phyloP scores from a whole-genome alignment of 1,140 invertebrate species.

The Andricus grossulariae region DNA sequence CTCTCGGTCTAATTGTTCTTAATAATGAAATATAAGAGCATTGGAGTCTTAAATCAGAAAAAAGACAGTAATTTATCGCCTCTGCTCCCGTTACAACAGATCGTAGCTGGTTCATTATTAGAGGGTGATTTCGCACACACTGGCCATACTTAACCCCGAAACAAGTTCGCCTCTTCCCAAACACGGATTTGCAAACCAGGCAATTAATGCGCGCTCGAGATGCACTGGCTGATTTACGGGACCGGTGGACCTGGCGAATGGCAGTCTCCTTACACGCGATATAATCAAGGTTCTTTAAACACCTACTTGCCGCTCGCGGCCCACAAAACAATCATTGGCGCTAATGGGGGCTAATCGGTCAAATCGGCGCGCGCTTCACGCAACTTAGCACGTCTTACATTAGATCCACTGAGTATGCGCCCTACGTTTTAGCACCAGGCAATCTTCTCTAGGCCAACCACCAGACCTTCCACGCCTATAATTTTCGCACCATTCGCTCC shows the following conservation, averaged over 20 bases:
- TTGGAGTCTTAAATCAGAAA: conserved; percentile 22
- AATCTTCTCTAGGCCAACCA: conserved; percentile 18
- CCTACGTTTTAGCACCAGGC: conserved; percentile 4
- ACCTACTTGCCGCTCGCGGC: conserved; percentile 10
- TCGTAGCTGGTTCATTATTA: conserved; percentile 24
- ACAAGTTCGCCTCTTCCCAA: conserved; percentile 31
- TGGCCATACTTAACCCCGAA: conserved; percentile 10
- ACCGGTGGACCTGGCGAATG: background rate
- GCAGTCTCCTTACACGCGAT: conserved; percentile 26
- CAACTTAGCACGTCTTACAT: conserved; percentile 25
- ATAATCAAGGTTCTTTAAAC: conserved; percentile 31
- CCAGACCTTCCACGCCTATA: conserved; percentile 16
- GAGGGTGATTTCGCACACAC: conserved; percentile 19
- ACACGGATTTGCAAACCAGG: conserved; percentile 28
- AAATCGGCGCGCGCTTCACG: conserved; percentile 27
- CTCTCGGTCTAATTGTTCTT: conserved; percentile 14
- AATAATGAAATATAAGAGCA: conserved; percentile 26
- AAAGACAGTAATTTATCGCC: conserved; percentile 22
- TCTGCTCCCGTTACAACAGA: conserved; percentile 26
- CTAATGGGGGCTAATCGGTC: conserved; percentile 27
- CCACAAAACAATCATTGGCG: conserved; percentile 26
- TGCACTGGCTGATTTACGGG: conserved; percentile 25
- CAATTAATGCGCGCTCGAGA: conserved; percentile 25
- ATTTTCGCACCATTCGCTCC: conserved; percentile 18
- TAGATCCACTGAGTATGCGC: background rate